Evolutionary conservation across 2,113 vertebrate species (phyloP).

Genomic region (Archilochus colubris): DNA sequence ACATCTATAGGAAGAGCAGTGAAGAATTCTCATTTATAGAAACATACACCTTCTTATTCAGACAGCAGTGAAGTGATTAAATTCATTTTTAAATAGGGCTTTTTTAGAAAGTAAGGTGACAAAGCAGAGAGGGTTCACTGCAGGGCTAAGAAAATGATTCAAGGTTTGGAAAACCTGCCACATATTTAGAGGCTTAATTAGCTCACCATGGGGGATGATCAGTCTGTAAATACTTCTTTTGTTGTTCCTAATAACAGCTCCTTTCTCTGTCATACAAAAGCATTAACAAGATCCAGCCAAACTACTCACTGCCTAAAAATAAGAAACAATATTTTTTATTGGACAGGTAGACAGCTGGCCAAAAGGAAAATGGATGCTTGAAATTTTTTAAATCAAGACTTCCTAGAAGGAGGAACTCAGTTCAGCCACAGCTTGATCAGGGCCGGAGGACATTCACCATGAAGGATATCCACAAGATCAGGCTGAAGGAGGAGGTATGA

Average conservation of each 20-base stretch:
- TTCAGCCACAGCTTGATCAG: not conserved
- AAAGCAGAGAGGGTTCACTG: not conserved
- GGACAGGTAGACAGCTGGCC: not conserved
- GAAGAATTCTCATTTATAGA: constrained; percentile 4
- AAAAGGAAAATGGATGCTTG: not conserved
- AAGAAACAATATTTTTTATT: not conserved
- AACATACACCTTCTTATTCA: not conserved
- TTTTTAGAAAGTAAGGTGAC: constrained; percentile 32
- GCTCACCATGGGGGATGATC: not conserved
- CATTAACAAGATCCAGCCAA: not conserved
- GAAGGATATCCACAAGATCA: not conserved
- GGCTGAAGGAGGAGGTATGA: not conserved
- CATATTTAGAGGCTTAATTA: not conserved
- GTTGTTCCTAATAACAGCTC: not conserved
- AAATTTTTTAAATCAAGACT: not conserved
- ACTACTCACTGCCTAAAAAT: not conserved
- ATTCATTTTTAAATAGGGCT: not conserved
- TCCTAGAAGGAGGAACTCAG: not conserved
- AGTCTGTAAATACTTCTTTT: constrained; percentile 8
- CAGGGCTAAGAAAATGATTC: not conserved
- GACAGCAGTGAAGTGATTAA: not conserved
- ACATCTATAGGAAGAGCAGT: not conserved
- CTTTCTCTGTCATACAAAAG: not conserved
- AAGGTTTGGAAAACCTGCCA: constrained; percentile 10
- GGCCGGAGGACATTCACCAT: not conserved